Evolutionary conservation across 2,888 invertebrate species (phyloP), one percentile per base, ranked within the genome.

Genomic region (Spisula subtruncata): DNA sequence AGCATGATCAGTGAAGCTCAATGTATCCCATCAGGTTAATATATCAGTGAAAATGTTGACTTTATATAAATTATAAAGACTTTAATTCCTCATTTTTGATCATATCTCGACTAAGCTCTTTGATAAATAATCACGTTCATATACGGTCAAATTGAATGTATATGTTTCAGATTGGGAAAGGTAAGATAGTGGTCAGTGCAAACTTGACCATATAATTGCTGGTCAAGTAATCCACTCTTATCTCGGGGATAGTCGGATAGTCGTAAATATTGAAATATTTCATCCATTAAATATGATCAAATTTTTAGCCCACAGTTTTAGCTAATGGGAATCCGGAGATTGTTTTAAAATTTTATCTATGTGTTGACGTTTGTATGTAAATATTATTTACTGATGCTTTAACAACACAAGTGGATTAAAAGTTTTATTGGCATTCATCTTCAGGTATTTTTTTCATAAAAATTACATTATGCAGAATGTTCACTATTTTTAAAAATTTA

Each of bases 1-100:
- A 8, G 41, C 0, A 32, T 32, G 35, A 35, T 75, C 75, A 75
- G 5, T 35, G 1, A 75, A 75, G 10, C 75, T 25, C 41, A 41
- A 41, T 75, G 75, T 75, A 10, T 32, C 35, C 14, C 75, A 32
- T 75, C 75, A 32, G 8, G 0, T 75, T 75, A 32, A 75, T 75
- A 66, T 25, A 75, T 75, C 75, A 12, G 10, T 75, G 71, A 25
- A 14, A 29, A 32, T 75, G 75, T 75, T 75, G 75, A 75, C 75
- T 75, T 75, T 75, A 35, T 75, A 32, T 75, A 75, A 75, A 75
- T 16, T 75, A 32, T 75, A 75, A 75, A 75, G 32, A 35, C 75
- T 32, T 71, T 75, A 32, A 75, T 25, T 18, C 18, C 75, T 75
- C 35, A 32, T 14, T 32, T 32, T 35, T 75, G 29, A 75, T 75